phyloP scores from a whole-genome alignment of 2,888 invertebrate species.

The Yponomeuta malinellus region DNA sequence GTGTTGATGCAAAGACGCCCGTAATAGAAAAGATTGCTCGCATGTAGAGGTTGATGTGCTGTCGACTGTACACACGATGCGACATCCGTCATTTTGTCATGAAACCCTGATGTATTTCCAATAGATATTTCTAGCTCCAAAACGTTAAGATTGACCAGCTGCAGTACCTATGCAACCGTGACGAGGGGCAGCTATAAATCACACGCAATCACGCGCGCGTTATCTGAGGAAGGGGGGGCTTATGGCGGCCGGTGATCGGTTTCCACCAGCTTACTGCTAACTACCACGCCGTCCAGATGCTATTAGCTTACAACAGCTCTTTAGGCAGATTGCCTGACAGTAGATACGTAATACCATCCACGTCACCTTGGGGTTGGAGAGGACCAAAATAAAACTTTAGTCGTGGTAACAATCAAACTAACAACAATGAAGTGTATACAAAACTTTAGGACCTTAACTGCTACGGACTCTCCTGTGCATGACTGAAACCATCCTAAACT shows the following conservation, averaged over 20 bases:
- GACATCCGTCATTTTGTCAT: no score
- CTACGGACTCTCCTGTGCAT: no score
- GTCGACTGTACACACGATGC: no score
- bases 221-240: slow-evolving; percentile 36
- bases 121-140: no score
- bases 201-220: slow-evolving; percentile 48
- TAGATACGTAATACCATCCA: not conserved
- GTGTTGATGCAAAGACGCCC: no score
- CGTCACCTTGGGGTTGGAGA: not conserved
- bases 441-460: no score
- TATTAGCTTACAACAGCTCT: not conserved
- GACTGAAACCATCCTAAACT: no score
- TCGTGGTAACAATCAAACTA: no score
- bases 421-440: no score
- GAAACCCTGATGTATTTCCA: no score
- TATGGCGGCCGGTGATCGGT: slow-evolving; percentile 12
- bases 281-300: not conserved
- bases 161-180: not conserved
- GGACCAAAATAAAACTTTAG: not conserved
- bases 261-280: slow-evolving; percentile 11
- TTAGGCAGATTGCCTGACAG: not conserved
- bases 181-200: slow-evolving; percentile 46
- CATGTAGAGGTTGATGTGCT: no score
- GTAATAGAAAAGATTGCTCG: no score
- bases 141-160: not conserved